Base-by-base conservation (phyloP, 2,888 invertebrate genomes). In the Idaea aversata region DNA sequence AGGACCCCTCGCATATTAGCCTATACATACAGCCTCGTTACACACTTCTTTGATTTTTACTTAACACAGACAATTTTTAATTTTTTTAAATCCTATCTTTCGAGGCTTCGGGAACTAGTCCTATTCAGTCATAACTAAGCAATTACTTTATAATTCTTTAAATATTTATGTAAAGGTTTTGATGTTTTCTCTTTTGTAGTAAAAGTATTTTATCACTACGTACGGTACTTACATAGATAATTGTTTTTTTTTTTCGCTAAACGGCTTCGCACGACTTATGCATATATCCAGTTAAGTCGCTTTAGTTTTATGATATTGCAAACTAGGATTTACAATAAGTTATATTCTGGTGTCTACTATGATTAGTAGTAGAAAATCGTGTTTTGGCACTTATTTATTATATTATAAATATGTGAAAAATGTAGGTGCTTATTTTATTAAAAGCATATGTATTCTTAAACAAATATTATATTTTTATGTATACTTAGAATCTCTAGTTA, bases 401-500 rank as follows among this genome's bases (percentile, higher is more conserved):
- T 25, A 47, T 47, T 47, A 47, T 13, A 47, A 47, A 7, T 7
- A 13, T 1, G 13, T 13, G 13, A 47, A 7, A 13, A 47, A 4
- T 7, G 4, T 47, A 47, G 13, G 7, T 47, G 7, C 47, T 47
- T 13, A 10, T 38, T 10, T 5, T 10, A 47, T 47, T 47, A 47
- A 13, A 47, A 36, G 10, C 10, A 36, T 47, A 47, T 47, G 47
- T 47, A 47, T 47, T 4, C 47, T 47, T 47, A 47, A 7, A 60
- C 34, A 25, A 60, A 36, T 57, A 65, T 62, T 34, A 60, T 67
- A 62, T 71, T 59, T 64, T 63, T 63, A 66, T 63, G 6, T 62
- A 25, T 61, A 62, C 63, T 63, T 65, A 63, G 67, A 67, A 67
- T 67, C 65, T 67, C 67, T 65, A 59, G 16, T 34, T 59, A 36